Evolutionary conservation across 2,113 vertebrate genomes (phyloP).

Genomic region (Fregetta grallaria): DNA sequence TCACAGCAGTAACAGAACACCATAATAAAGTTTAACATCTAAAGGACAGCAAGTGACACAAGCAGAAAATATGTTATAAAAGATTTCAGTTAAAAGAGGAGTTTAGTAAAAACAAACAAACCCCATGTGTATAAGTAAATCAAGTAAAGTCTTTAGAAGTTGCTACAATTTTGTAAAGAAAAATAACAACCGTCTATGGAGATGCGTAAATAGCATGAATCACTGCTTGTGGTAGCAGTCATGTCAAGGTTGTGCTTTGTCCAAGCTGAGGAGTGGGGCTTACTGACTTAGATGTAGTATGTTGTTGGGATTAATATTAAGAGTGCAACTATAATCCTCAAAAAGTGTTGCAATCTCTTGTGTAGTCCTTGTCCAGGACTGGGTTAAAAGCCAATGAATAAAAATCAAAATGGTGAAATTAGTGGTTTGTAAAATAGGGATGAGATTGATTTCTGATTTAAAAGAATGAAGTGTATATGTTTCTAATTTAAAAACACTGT

Average conservation of each 20-base stretch:
- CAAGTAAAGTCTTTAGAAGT: background rate
- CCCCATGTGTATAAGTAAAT: background rate
- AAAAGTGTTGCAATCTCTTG: too few relatives aligned
- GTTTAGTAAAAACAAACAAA: background rate
- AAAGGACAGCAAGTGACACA: background rate
- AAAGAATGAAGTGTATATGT: too few relatives aligned
- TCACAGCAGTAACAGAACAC: background rate
- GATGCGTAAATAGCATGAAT: background rate
- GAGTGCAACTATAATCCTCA: too few relatives aligned
- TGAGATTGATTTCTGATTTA: too few relatives aligned
- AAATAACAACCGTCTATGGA: background rate
- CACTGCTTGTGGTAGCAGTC: background rate
- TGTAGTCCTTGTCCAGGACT: too few relatives aligned
- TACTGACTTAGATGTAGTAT: background rate
- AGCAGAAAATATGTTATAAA: background rate
- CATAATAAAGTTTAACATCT: background rate
- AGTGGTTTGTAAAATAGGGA: too few relatives aligned
- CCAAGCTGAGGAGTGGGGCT: background rate
- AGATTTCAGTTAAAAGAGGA: background rate
- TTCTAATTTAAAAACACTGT: too few relatives aligned
- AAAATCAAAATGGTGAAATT: too few relatives aligned
- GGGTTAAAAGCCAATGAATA: too few relatives aligned
- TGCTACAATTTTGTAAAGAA: background rate
- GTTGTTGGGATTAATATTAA: too few relatives aligned
- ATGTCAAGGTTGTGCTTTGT: background rate